Base-by-base conservation (phyloP, 1,140 invertebrate genomes). In the Platorchestia sp. region DNA sequence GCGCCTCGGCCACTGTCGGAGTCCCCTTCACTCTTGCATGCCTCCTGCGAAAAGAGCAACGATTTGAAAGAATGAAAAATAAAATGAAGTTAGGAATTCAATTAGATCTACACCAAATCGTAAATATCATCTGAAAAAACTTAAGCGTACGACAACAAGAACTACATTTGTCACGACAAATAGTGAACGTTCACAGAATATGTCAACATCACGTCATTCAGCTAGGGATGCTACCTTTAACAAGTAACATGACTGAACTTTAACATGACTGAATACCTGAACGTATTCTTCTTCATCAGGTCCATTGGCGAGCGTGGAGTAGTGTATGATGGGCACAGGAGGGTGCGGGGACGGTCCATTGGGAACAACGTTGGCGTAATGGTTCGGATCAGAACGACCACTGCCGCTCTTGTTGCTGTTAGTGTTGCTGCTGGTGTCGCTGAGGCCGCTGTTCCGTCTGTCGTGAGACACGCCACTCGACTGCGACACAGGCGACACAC, bases 1-100 rank as follows among this genome's bases (percentile, higher is more conserved):
- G 96, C 95, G 1, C 95, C 96, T 41, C 96, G 75, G 6, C 96
- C 96, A 43, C 96, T 96, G 95, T 96, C 96, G 16, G 96, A 96
- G 95, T 96, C 96, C 45, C 96, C 96, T 89, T 96, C 96, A n/a
- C 96, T 96, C 36, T 96, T 59, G 47, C 96, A 95, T n/a, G 95
- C 96, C 95, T 96, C 96, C 96, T 96, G 96, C 10, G 10, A 75
- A 75, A 36, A 75, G 36, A 75, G 14, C 10, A 22, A 75, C 27
- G 36, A 36, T 75, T 75, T 75, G 3, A 36, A 75, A 14, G 59
- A 75, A 75, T 75, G 14, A 27, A 36, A 36, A 75, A 75, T 75
- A 27, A 36, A 27, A 75, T 75, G 14, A 19, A 75, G 3, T 75
- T 75, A 1, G 59, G 59, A 27, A 75, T 75, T 3, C 27, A 75